Conservation (phyloP, 2,888 invertebrate species). For the Idaea biselata region DNA sequence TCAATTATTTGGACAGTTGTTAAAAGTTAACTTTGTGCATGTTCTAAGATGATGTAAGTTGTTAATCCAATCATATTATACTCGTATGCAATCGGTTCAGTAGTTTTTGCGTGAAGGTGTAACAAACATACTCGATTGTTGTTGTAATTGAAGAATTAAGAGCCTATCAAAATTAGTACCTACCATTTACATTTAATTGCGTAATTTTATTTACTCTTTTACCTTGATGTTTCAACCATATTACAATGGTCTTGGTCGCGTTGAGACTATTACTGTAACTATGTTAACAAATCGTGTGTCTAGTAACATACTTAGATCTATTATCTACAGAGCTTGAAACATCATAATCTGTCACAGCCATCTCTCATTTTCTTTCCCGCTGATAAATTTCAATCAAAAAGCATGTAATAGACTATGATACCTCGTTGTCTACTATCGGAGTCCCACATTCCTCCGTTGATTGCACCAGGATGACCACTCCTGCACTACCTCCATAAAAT, state of each 20-base stretch:
- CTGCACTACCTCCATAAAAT: slow-evolving; percentile 39
- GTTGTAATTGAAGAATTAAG: too few species aligned
- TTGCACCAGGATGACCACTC: slow-evolving; percentile 22
- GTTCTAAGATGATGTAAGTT: neutral
- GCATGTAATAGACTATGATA: slow-evolving; percentile 26
- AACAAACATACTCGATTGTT: too few species aligned
- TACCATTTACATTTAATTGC: too few species aligned
- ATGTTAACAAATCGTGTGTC: too few species aligned
- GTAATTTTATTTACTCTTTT: too few species aligned
- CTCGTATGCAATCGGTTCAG: neutral
- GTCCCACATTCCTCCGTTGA: slow-evolving; percentile 21
- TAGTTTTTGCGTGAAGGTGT: too few species aligned
- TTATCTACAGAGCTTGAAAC: neutral
- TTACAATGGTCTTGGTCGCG: too few species aligned
- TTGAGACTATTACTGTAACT: too few species aligned
- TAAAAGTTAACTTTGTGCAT: neutral
- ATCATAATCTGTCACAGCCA: neutral
- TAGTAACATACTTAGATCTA: too few species aligned
- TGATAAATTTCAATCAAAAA: slow-evolving; percentile 25
- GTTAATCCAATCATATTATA: neutral
- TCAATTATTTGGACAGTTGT: neutral
- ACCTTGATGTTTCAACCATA: too few species aligned
- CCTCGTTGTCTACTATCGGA: neutral
- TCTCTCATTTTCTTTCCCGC: slow-evolving; percentile 7
- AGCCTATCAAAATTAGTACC: too few species aligned